phyloP scores from a whole-genome alignment of 1,140 invertebrate genomes.

The Psilanteris sp. region DNA sequence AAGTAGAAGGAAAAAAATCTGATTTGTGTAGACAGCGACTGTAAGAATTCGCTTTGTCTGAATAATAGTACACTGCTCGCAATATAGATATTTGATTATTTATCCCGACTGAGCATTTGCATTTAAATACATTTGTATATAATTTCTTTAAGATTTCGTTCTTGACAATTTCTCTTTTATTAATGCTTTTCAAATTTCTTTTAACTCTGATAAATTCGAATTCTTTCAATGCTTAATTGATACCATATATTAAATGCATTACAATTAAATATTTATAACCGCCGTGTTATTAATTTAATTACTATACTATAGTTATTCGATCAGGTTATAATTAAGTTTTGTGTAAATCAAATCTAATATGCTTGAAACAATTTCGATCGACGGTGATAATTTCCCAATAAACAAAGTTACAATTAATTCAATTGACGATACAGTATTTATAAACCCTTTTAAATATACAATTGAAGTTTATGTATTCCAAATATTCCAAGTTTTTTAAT shows the following conservation, averaged over 20 bases:
- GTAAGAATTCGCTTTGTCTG: slow-evolving; percentile 25
- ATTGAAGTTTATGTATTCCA: too few species aligned
- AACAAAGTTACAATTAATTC: slow-evolving; percentile 5
- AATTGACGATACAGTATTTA: too few species aligned
- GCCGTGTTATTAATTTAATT: slow-evolving; percentile 24
- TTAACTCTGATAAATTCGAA: too few species aligned
- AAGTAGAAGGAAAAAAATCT: slow-evolving; percentile 30
- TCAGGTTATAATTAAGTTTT: slow-evolving; percentile 14
- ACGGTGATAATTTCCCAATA: too few species aligned
- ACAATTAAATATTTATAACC: too few species aligned
- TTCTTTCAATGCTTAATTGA: too few species aligned
- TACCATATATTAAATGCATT: too few species aligned
- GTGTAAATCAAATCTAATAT: slow-evolving; percentile 5
- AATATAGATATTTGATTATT: slow-evolving; percentile 37
- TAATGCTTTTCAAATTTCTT: too few species aligned
- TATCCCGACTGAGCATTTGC: slow-evolving; percentile 7
- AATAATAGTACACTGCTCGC: slow-evolving; percentile 18
- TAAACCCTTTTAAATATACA: too few species aligned
- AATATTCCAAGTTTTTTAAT: too few species aligned
- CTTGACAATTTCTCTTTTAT: too few species aligned
- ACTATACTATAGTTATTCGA: slow-evolving; percentile 5
- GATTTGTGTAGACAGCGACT: slow-evolving; percentile 24
- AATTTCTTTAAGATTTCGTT: too few species aligned
- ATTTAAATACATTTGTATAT: slow-evolving; percentile 16
- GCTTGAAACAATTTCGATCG: background rate